Percentiles rank a stretch among this genome's conserved stretches.
These are phyloP conservation scores for Toxotes chatareus DNA, from an alignment of 2,113 vertebrate genomes.

Conservation along the genomic window DNA sequence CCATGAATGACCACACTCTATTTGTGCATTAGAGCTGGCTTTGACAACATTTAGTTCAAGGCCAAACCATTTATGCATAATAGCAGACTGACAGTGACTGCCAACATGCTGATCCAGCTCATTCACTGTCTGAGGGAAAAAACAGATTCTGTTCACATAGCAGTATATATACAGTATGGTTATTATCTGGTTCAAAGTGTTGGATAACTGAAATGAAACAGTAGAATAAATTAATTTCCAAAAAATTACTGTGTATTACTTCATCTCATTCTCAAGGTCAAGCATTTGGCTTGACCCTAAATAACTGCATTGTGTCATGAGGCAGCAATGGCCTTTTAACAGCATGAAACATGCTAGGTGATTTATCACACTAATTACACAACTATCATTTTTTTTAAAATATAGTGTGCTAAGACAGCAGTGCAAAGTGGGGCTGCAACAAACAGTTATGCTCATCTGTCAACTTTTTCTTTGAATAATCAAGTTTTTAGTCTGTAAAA, in stretches of 20 bases:
- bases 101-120: slow-evolving; percentile 59
- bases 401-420: neutral
- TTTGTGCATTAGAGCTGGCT: slow-evolving; percentile 53
- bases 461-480: neutral
- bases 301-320: neutral
- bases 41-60: slow-evolving; percentile 45
- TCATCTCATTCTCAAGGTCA: neutral
- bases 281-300: neutral
- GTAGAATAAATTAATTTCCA: too few species aligned
- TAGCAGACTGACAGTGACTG: slow-evolving; percentile 46
- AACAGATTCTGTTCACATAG: neutral
- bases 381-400: neutral
- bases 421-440: neutral
- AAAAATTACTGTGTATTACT: neutral
- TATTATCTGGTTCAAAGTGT: neutral
- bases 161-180: slow-evolving; percentile 2
- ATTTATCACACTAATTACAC: neutral
- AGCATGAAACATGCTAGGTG: neutral
- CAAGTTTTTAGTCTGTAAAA: too few species aligned
- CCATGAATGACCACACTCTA: slow-evolving; percentile 49
- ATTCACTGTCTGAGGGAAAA: slow-evolving; percentile 22
- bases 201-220: neutral
- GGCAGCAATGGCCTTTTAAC: neutral
- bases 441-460: neutral
- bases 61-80: slow-evolving; percentile 69